A percentile compares a stretch with the other conserved stretches of the same genome.
phyloP scores from a whole-genome alignment of 2,888 invertebrate species.

The Drosophila helvetica region DNA sequence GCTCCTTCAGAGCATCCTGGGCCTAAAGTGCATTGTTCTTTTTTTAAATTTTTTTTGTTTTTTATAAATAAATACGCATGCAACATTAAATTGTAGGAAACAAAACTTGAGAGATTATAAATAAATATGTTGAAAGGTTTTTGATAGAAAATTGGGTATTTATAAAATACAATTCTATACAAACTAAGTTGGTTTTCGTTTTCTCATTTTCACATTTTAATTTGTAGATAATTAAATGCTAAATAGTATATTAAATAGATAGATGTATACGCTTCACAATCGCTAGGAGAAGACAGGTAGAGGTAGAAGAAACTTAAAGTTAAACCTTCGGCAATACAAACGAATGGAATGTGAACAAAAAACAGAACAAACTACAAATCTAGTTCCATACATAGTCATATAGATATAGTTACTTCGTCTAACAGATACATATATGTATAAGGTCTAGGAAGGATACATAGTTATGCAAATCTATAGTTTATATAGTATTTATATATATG shows the following conservation, averaged over 20 bases:
- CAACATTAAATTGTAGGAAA: slow-evolving; percentile 39
- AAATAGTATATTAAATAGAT: slow-evolving; percentile 43
- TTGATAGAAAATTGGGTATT: slow-evolving; percentile 53
- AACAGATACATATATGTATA: slow-evolving; percentile 48
- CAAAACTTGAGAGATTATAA: slow-evolving; percentile 13
- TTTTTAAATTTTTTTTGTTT: slow-evolving; percentile 4
- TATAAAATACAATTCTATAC: slow-evolving; percentile 54
- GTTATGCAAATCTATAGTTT: slow-evolving; percentile 41
- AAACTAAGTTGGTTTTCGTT: slow-evolving; percentile 37
- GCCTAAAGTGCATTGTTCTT: slow-evolving; percentile 2
- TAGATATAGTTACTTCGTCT: slow-evolving; percentile 39
- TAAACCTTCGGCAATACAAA: slow-evolving; percentile 70
- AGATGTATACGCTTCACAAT: slow-evolving; percentile 40
- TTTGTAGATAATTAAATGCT: slow-evolving; percentile 58
- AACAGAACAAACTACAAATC: slow-evolving; percentile 71
- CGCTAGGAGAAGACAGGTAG: slow-evolving; percentile 28
- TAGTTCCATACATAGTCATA: slow-evolving; percentile 72
- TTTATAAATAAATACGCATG: slow-evolving; percentile 66
- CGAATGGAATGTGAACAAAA: slow-evolving; percentile 22
- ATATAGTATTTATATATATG: slow-evolving; percentile 42
- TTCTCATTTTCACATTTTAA: slow-evolving; percentile 47
- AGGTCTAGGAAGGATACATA: slow-evolving; percentile 46
- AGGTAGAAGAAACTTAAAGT: slow-evolving; percentile 52
- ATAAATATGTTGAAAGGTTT: slow-evolving; percentile 9
- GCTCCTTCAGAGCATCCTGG: slow-evolving; percentile 6